Conservation (phyloP, 1,140 invertebrate genomes). For the Aphaenogaster ashmeadi region DNA sequence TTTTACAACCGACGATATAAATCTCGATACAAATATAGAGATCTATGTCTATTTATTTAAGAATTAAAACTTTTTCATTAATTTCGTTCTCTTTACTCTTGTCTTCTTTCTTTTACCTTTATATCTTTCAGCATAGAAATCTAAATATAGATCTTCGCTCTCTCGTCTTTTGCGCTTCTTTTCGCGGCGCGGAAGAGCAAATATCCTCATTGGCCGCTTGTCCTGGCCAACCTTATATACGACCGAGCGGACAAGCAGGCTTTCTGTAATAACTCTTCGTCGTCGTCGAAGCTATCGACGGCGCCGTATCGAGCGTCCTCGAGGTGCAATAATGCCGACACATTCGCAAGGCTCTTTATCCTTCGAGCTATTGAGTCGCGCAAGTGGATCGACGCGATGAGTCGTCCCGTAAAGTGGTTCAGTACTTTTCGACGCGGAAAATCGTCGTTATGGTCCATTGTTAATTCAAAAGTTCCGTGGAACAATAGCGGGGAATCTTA, state of each 20-base stretch:
- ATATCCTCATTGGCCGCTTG: slow-evolving; percentile 32
- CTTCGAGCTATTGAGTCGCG: slow-evolving; percentile 35
- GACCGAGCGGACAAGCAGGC: slow-evolving; percentile 25
- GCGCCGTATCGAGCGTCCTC: slow-evolving; percentile 22
- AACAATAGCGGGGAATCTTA: slow-evolving; percentile 9
- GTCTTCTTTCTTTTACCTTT: not conserved
- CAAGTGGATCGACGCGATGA: slow-evolving; percentile 7
- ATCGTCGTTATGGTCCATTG: not conserved
- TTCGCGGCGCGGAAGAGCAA: slow-evolving; percentile 19
- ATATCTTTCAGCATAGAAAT: not conserved
- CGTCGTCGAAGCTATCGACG: slow-evolving; percentile 35
- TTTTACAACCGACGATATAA: not conserved
- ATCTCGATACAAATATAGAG: not conserved
- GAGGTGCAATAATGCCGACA: slow-evolving; percentile 53
- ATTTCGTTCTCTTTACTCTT: not conserved
- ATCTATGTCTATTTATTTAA: not conserved
- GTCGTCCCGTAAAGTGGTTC: slow-evolving; percentile 9
- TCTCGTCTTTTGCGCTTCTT: slow-evolving; percentile 14
- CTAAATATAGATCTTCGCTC: slow-evolving; percentile 42
- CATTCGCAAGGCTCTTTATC: slow-evolving; percentile 30
- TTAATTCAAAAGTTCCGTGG: not conserved
- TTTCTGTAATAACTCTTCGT: slow-evolving; percentile 60
- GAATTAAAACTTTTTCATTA: not conserved
- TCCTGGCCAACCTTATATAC: slow-evolving; percentile 36
- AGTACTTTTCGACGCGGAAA: slow-evolving; percentile 21